Evolutionary conservation across 2,888 invertebrate genomes (phyloP).

Genomic region (Machimus rusticus): DNA sequence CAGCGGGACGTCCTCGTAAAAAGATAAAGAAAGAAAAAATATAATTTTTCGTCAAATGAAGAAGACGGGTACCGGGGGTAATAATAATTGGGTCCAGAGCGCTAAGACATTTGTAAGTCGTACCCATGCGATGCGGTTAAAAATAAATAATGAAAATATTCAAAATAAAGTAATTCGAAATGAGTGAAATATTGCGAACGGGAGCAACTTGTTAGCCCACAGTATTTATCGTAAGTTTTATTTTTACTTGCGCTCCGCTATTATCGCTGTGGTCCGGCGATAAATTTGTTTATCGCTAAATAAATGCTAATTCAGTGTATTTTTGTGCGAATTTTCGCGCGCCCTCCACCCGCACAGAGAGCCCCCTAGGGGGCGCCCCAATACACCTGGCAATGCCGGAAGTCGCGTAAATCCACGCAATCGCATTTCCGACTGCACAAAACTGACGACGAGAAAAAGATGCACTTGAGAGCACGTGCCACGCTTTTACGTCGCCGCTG

Average conservation of each 20-base stretch:
- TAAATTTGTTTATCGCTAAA: constrained; percentile 15
- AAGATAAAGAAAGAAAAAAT: neutral
- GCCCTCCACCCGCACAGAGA: neutral
- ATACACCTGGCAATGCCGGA: constrained; percentile 20
- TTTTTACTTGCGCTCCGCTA: constrained; percentile 19
- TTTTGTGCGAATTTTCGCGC: neutral
- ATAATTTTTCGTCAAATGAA: neutral
- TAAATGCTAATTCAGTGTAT: constrained; percentile 4
- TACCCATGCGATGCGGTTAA: constrained; percentile 4
- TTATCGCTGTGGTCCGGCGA: neutral
- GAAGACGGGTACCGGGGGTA: neutral
- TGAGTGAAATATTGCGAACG: neutral
- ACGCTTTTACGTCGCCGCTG: constrained; percentile 8
- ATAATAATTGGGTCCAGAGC: constrained; percentile 5
- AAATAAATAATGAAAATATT: constrained; percentile 38
- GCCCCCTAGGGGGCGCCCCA: neutral
- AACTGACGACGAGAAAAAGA: neutral
- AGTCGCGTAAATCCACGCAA: constrained; percentile 35
- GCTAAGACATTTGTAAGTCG: neutral
- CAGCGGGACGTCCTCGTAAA: neutral
- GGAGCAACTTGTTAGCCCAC: neutral
- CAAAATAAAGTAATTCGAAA: constrained; percentile 23
- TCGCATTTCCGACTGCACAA: constrained; percentile 34
- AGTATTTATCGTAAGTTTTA: constrained; percentile 23
- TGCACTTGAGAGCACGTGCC: constrained; percentile 37